These are phyloP conservation scores for Grapholita molesta DNA, from an alignment of 1,140 invertebrate genomes.

Conservation along the genomic window DNA sequence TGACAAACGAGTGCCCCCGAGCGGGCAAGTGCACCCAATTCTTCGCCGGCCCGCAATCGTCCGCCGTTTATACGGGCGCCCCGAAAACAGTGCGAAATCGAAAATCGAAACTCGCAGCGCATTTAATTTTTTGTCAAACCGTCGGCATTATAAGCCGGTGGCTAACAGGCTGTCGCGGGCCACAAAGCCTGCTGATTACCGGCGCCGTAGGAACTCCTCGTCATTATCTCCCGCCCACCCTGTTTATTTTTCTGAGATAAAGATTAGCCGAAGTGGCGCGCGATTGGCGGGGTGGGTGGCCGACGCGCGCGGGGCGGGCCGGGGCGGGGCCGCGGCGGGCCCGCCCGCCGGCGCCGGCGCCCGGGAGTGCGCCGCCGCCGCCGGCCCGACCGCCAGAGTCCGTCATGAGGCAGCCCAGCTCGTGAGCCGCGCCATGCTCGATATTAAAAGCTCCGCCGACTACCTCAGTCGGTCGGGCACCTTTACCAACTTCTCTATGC, in stretches of 20 bases:
- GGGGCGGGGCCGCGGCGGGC: constrained; percentile 33
- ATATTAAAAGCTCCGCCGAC: constrained; percentile 85
- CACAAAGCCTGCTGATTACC: constrained; percentile 71
- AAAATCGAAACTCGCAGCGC: constrained; percentile 41
- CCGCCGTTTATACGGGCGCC: not conserved
- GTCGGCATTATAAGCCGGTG: constrained; percentile 52
- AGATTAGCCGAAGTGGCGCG: constrained; percentile 68
- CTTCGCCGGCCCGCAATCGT: not conserved
- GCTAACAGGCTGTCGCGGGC: constrained; percentile 61
- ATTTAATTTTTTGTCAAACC: constrained; percentile 64
- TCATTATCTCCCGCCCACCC: constrained; percentile 67
- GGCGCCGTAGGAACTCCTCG: constrained; percentile 46
- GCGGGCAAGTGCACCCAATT: constrained; percentile 16
- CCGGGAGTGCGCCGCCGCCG: constrained; percentile 39
- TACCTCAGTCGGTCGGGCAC: constrained; percentile 84
- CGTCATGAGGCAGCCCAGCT: constrained; percentile 33
- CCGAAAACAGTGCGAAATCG: constrained; percentile 21
- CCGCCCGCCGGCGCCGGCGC: constrained; percentile 40
- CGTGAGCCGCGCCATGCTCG: constrained; percentile 78
- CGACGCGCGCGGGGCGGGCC: constrained; percentile 40
- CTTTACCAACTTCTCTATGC: constrained; percentile 86
- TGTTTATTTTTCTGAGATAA: constrained; percentile 76
- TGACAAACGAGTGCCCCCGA: constrained; percentile 40
- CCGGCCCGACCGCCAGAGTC: constrained; percentile 45
- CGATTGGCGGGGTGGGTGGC: constrained; percentile 67